Percentiles rank a stretch among this genome's conserved stretches.
Evolutionary conservation across 2,113 vertebrate species (phyloP).

Genomic region (Menura novaehollandiae): DNA sequence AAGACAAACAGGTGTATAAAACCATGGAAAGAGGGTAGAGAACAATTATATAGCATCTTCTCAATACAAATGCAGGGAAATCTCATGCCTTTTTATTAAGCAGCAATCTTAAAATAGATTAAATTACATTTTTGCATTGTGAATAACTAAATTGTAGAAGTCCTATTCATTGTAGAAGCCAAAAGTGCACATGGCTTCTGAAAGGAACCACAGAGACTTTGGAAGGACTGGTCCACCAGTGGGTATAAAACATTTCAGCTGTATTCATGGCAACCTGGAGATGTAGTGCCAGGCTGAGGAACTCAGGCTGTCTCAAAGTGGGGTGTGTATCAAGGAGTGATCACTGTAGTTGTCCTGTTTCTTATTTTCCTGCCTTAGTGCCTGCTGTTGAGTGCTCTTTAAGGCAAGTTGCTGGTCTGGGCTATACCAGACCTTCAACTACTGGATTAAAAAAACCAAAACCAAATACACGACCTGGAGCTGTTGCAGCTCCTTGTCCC

Average conservation of each 20-base stretch:
- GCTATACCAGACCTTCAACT: neutral
- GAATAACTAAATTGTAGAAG: neutral
- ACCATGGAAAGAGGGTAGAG: neutral
- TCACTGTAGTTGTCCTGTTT: neutral
- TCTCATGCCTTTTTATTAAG: neutral
- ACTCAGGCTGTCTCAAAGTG: neutral
- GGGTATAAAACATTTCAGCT: neutral
- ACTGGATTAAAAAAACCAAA: rapidly evolving
- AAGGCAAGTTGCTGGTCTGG: neutral
- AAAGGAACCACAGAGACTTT: neutral
- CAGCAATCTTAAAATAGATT: neutral
- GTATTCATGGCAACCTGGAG: neutral
- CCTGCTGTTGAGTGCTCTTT: neutral
- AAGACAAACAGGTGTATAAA: neutral
- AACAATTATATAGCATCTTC: neutral
- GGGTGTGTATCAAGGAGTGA: neutral
- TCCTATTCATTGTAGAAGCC: neutral
- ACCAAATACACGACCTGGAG: neutral
- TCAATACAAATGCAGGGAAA: neutral
- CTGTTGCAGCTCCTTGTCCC: neutral
- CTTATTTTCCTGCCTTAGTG: neutral
- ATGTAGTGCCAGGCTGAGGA: neutral
- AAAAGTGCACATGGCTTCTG: neutral
- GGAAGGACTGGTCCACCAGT: neutral
- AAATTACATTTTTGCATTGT: neutral